phyloP scores from a whole-genome alignment of 2,888 invertebrate genomes.

The Torymus texanus region DNA sequence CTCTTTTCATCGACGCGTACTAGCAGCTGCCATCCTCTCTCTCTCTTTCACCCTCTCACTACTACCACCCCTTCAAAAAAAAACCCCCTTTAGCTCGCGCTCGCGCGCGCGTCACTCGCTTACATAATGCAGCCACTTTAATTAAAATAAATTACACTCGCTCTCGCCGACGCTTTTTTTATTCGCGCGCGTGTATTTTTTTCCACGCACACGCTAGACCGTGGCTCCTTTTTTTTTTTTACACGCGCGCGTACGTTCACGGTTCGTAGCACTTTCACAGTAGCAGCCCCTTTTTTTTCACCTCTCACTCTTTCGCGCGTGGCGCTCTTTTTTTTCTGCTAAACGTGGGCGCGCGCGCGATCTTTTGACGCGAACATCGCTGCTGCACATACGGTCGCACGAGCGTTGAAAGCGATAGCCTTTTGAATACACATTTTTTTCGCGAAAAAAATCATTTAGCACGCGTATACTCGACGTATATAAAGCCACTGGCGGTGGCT shows the following conservation, averaged over 20 bases:
- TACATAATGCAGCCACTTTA: conserved; percentile 74
- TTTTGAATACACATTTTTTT: conserved; percentile 37
- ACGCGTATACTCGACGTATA: neutral
- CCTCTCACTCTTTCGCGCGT: neutral
- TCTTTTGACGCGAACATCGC: conserved; percentile 1
- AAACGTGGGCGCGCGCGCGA: conserved; percentile 19
- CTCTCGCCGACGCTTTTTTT: conserved; percentile 60
- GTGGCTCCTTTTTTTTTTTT: conserved; percentile 8
- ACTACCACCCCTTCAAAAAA: neutral
- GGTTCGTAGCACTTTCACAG: conserved; percentile 32
- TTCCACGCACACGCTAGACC: conserved; percentile 17
- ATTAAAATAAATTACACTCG: conserved; percentile 74
- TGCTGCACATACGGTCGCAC: neutral
- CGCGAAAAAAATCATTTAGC: conserved; percentile 6
- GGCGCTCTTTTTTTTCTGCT: neutral
- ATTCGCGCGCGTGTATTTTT: conserved; percentile 45
- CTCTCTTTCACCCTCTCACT: neutral
- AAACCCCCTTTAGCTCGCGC: conserved; percentile 9
- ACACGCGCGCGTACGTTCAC: conserved; percentile 9
- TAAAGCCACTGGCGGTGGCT: too few relatives aligned
- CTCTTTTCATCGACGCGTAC: neutral
- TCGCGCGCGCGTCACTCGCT: conserved; percentile 61
- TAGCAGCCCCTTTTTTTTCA: too few relatives aligned
- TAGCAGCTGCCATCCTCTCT: neutral
- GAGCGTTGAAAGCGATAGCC: conserved; percentile 51